phyloP scores from a whole-genome alignment of 2,797 vertebrate genomes.

The Centroberyx gerrardi region DNA sequence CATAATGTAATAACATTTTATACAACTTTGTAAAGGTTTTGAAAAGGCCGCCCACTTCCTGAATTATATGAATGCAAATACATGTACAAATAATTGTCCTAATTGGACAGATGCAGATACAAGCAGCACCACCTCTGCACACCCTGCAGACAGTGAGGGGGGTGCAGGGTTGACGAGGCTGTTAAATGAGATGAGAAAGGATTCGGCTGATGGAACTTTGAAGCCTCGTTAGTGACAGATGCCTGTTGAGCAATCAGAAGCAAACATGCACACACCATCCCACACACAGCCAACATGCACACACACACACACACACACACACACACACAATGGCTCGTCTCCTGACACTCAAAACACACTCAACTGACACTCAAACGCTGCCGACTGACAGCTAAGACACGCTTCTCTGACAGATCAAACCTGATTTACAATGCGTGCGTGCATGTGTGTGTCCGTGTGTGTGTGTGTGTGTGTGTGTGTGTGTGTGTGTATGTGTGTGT shows the following conservation, averaged over 20 bases:
- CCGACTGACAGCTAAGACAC: constrained; percentile 77
- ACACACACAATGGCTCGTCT: constrained; percentile 61
- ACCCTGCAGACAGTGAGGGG: constrained; percentile 50
- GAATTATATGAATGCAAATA: constrained; percentile 21
- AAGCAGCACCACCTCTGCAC: constrained; percentile 44
- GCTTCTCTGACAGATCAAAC: constrained; percentile 80
- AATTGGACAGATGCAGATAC: constrained; percentile 60
- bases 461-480: constrained; percentile 3
- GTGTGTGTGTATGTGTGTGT: not conserved
- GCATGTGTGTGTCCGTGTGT: constrained; percentile 22
- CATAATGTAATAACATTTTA: too few relatives aligned
- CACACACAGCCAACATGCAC: constrained; percentile 6
- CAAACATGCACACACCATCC: constrained; percentile 46
- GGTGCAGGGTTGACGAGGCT: not conserved
- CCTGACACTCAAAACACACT: constrained; percentile 74
- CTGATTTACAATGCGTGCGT: constrained; percentile 76
- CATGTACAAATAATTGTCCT: constrained; percentile 45
- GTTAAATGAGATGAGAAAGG: constrained; percentile 58
- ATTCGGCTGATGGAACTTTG: constrained; percentile 59
- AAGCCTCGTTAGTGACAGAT: constrained; percentile 58
- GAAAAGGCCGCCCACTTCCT: constrained; percentile 2
- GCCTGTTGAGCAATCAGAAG: constrained; percentile 62
- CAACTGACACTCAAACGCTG: constrained; percentile 75
- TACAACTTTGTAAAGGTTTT: too few relatives aligned
- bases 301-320: constrained; percentile 29